phyloP scores from a whole-genome alignment of 2,888 invertebrate genomes.

The Cancer borealis region DNA sequence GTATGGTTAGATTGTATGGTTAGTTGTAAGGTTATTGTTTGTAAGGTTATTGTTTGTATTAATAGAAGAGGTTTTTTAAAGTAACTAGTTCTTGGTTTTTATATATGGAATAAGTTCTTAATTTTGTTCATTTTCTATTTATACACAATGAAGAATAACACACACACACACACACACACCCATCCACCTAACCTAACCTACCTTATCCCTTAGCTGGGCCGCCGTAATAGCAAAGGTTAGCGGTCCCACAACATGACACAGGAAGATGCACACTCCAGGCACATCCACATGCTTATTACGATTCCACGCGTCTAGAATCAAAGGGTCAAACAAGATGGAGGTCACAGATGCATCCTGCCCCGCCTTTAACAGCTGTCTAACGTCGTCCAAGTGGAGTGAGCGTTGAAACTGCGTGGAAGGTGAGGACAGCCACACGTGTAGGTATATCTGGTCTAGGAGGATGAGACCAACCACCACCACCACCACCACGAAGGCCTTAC shows the following conservation, averaged over 20 bases:
- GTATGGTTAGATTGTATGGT: too few relatives aligned
- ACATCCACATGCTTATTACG: constrained; percentile 59
- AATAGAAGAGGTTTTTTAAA: too few relatives aligned
- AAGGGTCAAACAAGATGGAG: constrained; percentile 68
- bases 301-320: constrained; percentile 72
- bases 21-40: too few relatives aligned
- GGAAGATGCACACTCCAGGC: constrained; percentile 69
- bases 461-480: constrained; percentile 55
- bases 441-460: constrained; percentile 68
- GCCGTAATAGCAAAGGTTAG: constrained; percentile 67
- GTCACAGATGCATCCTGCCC: constrained; percentile 57
- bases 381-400: constrained; percentile 69
- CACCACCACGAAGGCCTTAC: constrained; percentile 56
- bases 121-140: too few relatives aligned
- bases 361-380: constrained; percentile 66
- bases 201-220: constrained; percentile 72
- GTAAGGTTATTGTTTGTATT: too few relatives aligned
- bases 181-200: neutral
- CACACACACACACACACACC: neutral
- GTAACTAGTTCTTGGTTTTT: too few relatives aligned
- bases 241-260: constrained; percentile 74
- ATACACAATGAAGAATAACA: too few relatives aligned
- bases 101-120: too few relatives aligned
- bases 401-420: constrained; percentile 61
- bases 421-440: constrained; percentile 63